These are phyloP conservation scores for Pelobates fuscus DNA, from an alignment of 2,113 vertebrate genomes.

Conservation along the genomic window DNA sequence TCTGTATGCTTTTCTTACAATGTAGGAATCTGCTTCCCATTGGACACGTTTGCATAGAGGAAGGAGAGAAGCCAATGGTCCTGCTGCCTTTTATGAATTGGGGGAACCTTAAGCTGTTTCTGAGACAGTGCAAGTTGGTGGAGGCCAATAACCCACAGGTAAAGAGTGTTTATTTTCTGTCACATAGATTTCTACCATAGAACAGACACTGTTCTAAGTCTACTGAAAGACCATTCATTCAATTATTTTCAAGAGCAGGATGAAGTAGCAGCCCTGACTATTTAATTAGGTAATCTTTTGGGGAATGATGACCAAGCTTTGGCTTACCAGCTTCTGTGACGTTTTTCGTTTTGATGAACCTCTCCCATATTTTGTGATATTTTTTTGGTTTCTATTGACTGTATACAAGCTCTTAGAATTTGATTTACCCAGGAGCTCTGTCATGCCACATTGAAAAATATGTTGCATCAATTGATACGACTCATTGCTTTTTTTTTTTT, in stretches of 20 bases:
- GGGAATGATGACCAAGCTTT: no score
- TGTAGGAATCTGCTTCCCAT: constrained; percentile 93
- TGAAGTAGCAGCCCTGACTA: no score
- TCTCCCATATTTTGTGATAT: no score
- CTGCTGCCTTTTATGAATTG: constrained; percentile 95
- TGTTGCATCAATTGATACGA: background rate
- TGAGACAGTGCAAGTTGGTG: constrained; percentile 96
- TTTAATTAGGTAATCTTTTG: no score
- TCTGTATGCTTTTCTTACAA: constrained; percentile 23
- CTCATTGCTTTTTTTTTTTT: background rate
- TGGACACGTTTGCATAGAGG: constrained; percentile 92
- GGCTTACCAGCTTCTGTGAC: no score
- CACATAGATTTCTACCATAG: no score
- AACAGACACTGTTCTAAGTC: no score
- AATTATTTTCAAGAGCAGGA: no score
- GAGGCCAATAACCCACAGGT: constrained; percentile 99
- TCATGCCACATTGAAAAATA: background rate
- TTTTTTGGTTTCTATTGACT: no score
- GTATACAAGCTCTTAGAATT: no score
- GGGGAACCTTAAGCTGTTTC: constrained; percentile 98
- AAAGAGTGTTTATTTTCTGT: constrained; percentile 19
- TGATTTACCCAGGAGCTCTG: background rate
- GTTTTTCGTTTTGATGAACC: no score
- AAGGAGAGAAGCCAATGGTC: constrained; percentile 97
- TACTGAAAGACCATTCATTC: no score